phyloP scores from a whole-genome alignment of 2,888 invertebrate genomes.

The Macrosoma leucophasiata region DNA sequence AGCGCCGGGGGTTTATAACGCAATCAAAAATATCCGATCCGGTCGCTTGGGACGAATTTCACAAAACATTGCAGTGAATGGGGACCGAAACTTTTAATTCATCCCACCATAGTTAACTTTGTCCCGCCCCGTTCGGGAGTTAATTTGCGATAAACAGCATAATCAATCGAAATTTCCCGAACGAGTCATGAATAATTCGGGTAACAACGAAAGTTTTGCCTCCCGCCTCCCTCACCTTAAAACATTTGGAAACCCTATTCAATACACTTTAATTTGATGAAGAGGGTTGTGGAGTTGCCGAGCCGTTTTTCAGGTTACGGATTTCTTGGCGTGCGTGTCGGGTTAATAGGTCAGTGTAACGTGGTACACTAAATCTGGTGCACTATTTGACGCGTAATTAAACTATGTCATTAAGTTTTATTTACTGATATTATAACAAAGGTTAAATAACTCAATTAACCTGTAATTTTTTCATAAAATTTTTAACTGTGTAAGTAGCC shows the following conservation, averaged over 20 bases:
- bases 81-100: slow-evolving; percentile 23
- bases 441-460: no score
- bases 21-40: slow-evolving; percentile 5
- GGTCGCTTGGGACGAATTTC: slow-evolving; percentile 13
- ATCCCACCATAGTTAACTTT: slow-evolving; percentile 22
- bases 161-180: slow-evolving; percentile 54
- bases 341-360: slow-evolving; percentile 4
- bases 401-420: no score
- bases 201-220: slow-evolving; percentile 39
- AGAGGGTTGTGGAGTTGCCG: slow-evolving; percentile 24
- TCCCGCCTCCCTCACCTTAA: slow-evolving; percentile 29
- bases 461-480: no score
- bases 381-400: no score
- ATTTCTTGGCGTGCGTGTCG: slow-evolving; percentile 11
- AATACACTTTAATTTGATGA: slow-evolving; percentile 48
- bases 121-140: slow-evolving; percentile 23
- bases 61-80: slow-evolving; percentile 26
- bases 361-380: no score
- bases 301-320: slow-evolving; percentile 1
- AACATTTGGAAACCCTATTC: slow-evolving; percentile 41
- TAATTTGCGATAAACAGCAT: slow-evolving; percentile 52
- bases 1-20: no score
- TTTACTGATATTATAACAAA: no score
- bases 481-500: no score
- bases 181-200: slow-evolving; percentile 58